Base-by-base conservation (phyloP, 2,797 vertebrate species). In the Schizopygopsis malacanthus region DNA sequence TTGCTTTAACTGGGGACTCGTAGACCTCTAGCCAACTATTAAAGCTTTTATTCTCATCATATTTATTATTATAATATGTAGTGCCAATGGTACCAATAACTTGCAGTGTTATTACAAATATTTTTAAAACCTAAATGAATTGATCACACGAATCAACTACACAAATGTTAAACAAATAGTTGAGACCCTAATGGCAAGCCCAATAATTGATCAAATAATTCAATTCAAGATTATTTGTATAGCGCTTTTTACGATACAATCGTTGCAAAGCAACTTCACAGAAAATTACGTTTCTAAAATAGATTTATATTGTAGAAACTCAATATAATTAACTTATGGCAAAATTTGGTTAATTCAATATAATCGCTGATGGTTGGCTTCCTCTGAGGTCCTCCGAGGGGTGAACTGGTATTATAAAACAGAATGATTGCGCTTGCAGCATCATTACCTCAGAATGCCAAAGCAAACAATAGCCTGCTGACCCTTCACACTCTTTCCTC, bases 401-500 rank as follows among this genome's bases (percentile, higher is more conserved):
- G 33, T 43, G 16, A 84, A 56, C 56, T 13, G 39, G 16, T 67
- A 33, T 18, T 37, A 41, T 18, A 18, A 81, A 91, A 88, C 77
- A 82, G 81, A 45, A 18, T 65, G 67, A 12, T 47, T 52, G 8
- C 18, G 70, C 82, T 82, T 70, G 79, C 82, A 82, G 81, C 72
- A 84, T 88, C 71, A 89, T 90, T 85, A 88, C 59, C 37, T 25
- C 39, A 87, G 87, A 82, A 88, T 81, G 75, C 45, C 56, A 73
- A 70, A 65, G 77, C 72, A 78, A 90, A 91, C 88, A 90, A 89
- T 63, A 87, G 89, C 80, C 56, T 54, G 45, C 86, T 89, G 87
- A 90, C 92, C 90, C 77, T 86, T 67, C 39, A 65, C 71, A 45
- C 47, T 43, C 47, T 67, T 45, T 47, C 50, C 22, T 67, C 63